These are phyloP conservation scores for Eriosoma lanigerum DNA, from an alignment of 1,140 invertebrate genomes.

Conservation along the genomic window DNA sequence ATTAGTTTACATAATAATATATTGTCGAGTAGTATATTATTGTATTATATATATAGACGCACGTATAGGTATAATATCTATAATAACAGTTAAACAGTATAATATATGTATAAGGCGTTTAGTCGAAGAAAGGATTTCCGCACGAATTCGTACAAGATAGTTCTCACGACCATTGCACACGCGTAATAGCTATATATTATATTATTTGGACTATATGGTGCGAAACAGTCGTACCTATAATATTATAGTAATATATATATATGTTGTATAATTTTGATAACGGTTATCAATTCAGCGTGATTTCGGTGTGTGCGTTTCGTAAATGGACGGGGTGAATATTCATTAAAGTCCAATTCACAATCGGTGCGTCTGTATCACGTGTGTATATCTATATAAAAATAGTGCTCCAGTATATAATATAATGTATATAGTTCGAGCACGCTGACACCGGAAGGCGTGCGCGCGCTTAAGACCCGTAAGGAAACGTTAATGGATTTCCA, in stretches of 20 bases:
- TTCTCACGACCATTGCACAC: conserved; percentile 30
- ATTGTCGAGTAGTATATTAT: background rate
- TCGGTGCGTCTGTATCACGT: background rate
- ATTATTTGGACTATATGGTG: background rate
- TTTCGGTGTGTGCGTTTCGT: background rate
- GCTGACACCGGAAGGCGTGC: background rate
- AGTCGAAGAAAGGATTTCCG: conserved; percentile 17
- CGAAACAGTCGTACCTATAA: conserved; percentile 12
- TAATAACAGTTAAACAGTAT: no score
- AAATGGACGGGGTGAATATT: conserved; percentile 29
- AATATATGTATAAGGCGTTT: background rate
- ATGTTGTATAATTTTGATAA: background rate
- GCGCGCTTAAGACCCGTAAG: conserved; percentile 10
- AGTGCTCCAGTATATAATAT: background rate
- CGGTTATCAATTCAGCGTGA: background rate
- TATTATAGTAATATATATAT: background rate
- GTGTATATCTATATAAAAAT: no score
- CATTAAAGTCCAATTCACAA: background rate
- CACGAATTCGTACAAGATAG: conserved; percentile 16
- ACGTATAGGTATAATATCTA: background rate
- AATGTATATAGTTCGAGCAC: background rate
- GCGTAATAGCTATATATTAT: no score
- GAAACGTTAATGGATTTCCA: conserved; percentile 50
- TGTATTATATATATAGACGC: background rate
- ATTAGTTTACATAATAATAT: conserved; percentile 5